These are phyloP conservation scores for Neocloeon triangulifer DNA, from an alignment of 1,140 invertebrate genomes.

Conservation along the genomic window DNA sequence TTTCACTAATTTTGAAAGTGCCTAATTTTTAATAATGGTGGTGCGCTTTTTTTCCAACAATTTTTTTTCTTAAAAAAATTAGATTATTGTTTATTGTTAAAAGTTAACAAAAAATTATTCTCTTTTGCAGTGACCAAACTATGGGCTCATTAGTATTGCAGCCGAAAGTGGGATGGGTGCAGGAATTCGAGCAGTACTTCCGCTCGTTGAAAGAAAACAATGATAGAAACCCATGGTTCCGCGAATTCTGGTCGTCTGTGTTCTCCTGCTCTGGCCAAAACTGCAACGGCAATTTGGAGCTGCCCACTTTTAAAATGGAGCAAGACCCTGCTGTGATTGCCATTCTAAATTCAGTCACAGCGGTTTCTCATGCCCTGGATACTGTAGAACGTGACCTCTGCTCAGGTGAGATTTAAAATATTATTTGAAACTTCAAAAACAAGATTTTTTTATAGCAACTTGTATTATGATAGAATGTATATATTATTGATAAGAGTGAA, in stretches of 20 bases:
- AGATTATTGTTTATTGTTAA: too few relatives aligned
- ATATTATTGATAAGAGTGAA: too few relatives aligned
- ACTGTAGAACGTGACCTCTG: slow-evolving; percentile 14
- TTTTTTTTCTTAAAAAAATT: not conserved
- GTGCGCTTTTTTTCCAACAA: too few relatives aligned
- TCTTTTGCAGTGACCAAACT: slow-evolving; percentile 9
- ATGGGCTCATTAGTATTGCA: slow-evolving; percentile 12
- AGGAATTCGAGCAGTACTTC: slow-evolving; percentile 13
- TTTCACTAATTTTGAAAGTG: too few relatives aligned
- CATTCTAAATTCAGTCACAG: slow-evolving; percentile 17
- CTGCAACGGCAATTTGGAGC: slow-evolving; percentile 14
- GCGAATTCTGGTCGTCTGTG: slow-evolving; percentile 13
- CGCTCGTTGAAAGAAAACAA: slow-evolving; percentile 11
- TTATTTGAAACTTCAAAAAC: too few relatives aligned
- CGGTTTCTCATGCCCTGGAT: slow-evolving; percentile 14
- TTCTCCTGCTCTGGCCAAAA: slow-evolving; percentile 13
- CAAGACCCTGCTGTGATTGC: slow-evolving; percentile 12
- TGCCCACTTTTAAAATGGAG: slow-evolving; percentile 4
- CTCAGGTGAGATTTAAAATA: slow-evolving; percentile 7
- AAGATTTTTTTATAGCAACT: too few relatives aligned
- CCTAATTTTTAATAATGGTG: too few relatives aligned
- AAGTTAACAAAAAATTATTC: slow-evolving; percentile 1
- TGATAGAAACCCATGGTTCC: slow-evolving; percentile 14
- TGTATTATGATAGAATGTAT: too few relatives aligned
- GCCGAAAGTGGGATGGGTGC: slow-evolving; percentile 8